These are phyloP conservation scores for Urocolius indicus DNA, from an alignment of 2,113 vertebrate genomes.

Conservation along the genomic window DNA sequence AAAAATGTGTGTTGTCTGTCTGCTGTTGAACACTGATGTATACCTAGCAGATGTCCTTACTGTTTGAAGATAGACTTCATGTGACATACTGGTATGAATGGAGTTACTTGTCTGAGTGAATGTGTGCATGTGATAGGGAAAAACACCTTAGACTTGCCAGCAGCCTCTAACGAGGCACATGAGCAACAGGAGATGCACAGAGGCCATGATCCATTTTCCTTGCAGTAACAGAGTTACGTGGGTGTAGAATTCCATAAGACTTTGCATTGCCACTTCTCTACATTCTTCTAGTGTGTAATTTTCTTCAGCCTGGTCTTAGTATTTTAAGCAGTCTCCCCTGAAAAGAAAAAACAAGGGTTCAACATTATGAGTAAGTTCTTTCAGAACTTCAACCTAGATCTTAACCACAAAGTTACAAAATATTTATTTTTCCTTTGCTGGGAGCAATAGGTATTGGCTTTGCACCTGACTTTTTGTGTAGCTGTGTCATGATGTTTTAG, in stretches of 20 bases:
- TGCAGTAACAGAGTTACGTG: accelerated
- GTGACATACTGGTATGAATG: not conserved
- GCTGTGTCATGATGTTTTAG: not conserved
- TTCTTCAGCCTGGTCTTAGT: not conserved
- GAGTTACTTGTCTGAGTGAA: not conserved
- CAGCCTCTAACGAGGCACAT: accelerated
- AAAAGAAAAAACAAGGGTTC: accelerated
- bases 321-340: not conserved
- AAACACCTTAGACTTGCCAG: not conserved
- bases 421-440: not conserved
- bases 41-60: not conserved
- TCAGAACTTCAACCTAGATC: not conserved
- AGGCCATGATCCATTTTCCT: accelerated
- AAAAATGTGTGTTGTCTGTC: not conserved
- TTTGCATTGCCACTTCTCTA: not conserved
- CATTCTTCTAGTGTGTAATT: not conserved
- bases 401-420: not conserved
- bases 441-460: not conserved
- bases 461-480: not conserved
- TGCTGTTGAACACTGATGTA: not conserved
- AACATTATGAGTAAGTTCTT: not conserved
- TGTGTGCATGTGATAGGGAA: not conserved
- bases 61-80: not conserved
- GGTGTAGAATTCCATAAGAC: not conserved
- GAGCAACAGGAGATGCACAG: not conserved